These are phyloP conservation scores for Drosophila quasianomalipes DNA, from an alignment of 2,888 invertebrate species.

Conservation along the genomic window DNA sequence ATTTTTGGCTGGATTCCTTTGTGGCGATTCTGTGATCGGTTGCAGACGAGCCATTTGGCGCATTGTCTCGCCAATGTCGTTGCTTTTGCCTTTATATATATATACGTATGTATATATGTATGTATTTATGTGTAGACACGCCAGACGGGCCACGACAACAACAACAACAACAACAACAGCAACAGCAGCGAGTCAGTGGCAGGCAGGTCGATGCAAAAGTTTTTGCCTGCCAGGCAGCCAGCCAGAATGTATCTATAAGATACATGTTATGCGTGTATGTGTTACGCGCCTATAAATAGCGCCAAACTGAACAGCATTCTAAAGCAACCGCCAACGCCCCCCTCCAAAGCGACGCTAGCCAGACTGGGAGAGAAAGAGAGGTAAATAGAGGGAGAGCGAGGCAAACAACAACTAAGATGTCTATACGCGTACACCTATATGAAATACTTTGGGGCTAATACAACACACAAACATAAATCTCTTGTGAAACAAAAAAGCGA, in stretches of 20 bases:
- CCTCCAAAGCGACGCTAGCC: slow-evolving; percentile 20
- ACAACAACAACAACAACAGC: slow-evolving; percentile 15
- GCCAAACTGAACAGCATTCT: slow-evolving; percentile 60
- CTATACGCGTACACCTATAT: slow-evolving; percentile 35
- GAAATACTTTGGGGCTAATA: slow-evolving; percentile 59
- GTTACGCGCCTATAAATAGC: slow-evolving; percentile 77
- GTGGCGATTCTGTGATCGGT: slow-evolving; percentile 54
- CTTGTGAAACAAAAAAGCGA: slow-evolving; percentile 42
- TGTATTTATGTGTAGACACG: slow-evolving; percentile 68
- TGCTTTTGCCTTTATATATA: slow-evolving; percentile 47
- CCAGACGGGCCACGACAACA: slow-evolving; percentile 43
- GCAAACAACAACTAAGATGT: slow-evolving; percentile 19
- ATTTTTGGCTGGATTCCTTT: slow-evolving; percentile 54
- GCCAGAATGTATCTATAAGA: slow-evolving; percentile 71
- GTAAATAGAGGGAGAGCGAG: background rate
- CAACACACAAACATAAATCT: slow-evolving; percentile 69
- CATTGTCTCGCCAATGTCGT: slow-evolving; percentile 73
- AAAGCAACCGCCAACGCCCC: slow-evolving; percentile 32
- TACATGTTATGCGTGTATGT: slow-evolving; percentile 65
- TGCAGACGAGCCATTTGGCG: slow-evolving; percentile 55
- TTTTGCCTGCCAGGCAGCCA: slow-evolving; percentile 47
- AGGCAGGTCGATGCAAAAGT: slow-evolving; percentile 66
- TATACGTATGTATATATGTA: background rate
- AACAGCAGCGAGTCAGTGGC: slow-evolving; percentile 17
- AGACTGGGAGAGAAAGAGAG: slow-evolving; percentile 7